Evolutionary conservation across 1,140 invertebrate species (phyloP).

Genomic region (Olivierus martensii): DNA sequence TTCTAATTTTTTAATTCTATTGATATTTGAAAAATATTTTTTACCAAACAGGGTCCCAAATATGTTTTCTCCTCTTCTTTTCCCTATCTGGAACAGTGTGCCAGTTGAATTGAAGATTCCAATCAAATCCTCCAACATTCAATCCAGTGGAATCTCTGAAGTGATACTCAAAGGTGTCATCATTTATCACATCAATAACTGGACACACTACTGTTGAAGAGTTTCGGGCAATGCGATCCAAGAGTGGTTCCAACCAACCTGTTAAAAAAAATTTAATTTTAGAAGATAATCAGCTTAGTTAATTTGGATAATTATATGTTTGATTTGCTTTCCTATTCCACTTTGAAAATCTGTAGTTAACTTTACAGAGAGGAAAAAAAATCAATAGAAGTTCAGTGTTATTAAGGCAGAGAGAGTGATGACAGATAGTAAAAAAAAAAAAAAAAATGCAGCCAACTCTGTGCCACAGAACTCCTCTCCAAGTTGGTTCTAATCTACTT

Average conservation of each 20-base stretch:
- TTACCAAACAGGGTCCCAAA: constrained; percentile 54
- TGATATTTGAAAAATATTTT: background rate
- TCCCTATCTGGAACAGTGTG: constrained; percentile 89
- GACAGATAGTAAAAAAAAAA: too few relatives aligned
- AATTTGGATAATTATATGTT: too few relatives aligned
- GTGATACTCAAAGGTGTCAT: constrained; percentile 39
- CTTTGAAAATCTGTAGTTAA: too few relatives aligned
- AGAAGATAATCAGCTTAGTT: too few relatives aligned
- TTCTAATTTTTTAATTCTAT: background rate
- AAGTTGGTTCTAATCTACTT: too few relatives aligned
- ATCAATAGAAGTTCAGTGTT: too few relatives aligned
- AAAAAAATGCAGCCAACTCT: too few relatives aligned
- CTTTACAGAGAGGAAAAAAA: too few relatives aligned
- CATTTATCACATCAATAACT: constrained; percentile 47
- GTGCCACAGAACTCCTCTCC: too few relatives aligned
- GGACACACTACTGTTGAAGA: constrained; percentile 86
- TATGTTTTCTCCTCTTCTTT: constrained; percentile 72
- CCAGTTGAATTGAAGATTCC: constrained; percentile 89
- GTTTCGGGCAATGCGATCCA: constrained; percentile 80
- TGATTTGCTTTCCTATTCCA: too few relatives aligned
- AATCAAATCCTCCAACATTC: constrained; percentile 96
- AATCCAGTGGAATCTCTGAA: constrained; percentile 49
- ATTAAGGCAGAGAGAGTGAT: too few relatives aligned
- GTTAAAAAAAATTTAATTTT: background rate
- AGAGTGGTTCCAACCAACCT: constrained; percentile 80